Evolutionary conservation across 2,797 vertebrate genomes (phyloP), one percentile per base, ranked within the genome.

Genomic region (Muscicapa comitata): DNA sequence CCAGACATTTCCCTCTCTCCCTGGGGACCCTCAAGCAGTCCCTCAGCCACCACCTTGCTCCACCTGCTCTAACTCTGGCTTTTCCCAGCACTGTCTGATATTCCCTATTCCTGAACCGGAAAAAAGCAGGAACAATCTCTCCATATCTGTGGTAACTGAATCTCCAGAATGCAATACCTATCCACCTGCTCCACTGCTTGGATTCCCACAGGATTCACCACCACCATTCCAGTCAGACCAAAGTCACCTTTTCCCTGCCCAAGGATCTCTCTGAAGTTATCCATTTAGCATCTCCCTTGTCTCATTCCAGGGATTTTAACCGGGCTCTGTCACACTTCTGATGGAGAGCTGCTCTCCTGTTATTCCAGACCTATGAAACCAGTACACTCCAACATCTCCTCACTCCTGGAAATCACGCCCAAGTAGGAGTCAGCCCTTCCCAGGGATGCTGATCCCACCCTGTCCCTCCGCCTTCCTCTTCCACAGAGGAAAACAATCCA

Each of bases 381-480:
- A 26, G 12, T 0, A 0, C 16, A 24, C 13, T 6, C n/a, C 37
- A 61, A 2, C 2, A 2, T 3, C 38, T 42, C 63, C 38, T 66
- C 31, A 7, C 6, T 25, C 23, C 68, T 29, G 59, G 13, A 51
- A 73, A 43, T 33, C 38, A 33, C 1, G 0, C 8, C 51, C 70
- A 26, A 17, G 37, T 20, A 14, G 0, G 25, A 67, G 13, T 8
- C 9, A 7, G 13, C 20, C 59, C 14, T 20, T 65, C 31, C 54
- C 18, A 20, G 15, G 10, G 14, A 57, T 17, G 48, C 31, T 53
- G 13, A 6, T 31, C 53, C 59, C 70, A 35, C 15, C 17, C n/a
- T 17, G 0, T n/a, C 15, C 26, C 40, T 67, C 11, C 0, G 1
- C 24, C 7, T 47, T 57, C 54, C 62, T 67, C 38, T 53, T 45